phyloP scores from a whole-genome alignment of 2,888 invertebrate genomes.

The Eristalis tenax region DNA sequence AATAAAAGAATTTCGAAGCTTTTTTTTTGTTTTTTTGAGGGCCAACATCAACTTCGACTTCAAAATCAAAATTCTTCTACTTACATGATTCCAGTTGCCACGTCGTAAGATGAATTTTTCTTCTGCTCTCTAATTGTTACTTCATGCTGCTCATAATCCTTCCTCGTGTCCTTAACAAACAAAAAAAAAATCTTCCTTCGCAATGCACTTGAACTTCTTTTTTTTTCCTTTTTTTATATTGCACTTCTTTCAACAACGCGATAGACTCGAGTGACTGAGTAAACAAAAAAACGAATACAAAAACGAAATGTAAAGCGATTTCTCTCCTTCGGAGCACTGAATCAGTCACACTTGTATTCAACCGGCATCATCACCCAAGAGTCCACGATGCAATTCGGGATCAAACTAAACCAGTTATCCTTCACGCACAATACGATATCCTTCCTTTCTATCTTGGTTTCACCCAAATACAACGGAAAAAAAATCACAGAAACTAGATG shows the following conservation, averaged over 20 bases:
- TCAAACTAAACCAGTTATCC: slow-evolving; percentile 7
- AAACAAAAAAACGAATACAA: background rate
- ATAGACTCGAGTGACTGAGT: background rate
- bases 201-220: background rate
- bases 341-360: slow-evolving; percentile 41
- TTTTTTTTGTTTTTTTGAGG: too few relatives aligned
- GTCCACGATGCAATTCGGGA: slow-evolving; percentile 30
- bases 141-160: slow-evolving; percentile 58
- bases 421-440: background rate
- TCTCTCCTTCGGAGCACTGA: background rate
- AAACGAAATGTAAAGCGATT: background rate
- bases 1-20: too few relatives aligned
- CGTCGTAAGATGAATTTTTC: slow-evolving; percentile 11
- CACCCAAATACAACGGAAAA: background rate
- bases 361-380: slow-evolving; percentile 43
- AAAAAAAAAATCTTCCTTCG: background rate
- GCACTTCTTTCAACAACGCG: slow-evolving; percentile 10
- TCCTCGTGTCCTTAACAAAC: slow-evolving; percentile 32
- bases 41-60: too few relatives aligned
- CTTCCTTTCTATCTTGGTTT: background rate
- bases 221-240: slow-evolving; percentile 26
- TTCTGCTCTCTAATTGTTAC: slow-evolving; percentile 31
- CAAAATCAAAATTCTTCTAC: background rate
- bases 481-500: background rate
- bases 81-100: slow-evolving; percentile 42